A percentile compares a stretch with the other conserved stretches of the same genome.
These are phyloP conservation scores for Atrina japonica DNA, from an alignment of 2,888 invertebrate genomes.

Conservation along the genomic window DNA sequence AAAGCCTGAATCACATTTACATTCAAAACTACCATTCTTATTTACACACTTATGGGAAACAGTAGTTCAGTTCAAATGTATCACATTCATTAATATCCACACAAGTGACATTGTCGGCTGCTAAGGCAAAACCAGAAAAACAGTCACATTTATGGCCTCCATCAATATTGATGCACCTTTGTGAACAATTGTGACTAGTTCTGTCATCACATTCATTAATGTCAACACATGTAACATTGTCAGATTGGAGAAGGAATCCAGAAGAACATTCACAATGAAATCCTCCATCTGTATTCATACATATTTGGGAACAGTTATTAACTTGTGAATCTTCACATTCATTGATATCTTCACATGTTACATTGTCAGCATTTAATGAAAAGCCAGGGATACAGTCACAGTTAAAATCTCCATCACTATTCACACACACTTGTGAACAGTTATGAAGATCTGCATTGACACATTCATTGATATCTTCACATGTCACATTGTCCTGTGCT, in stretches of 20 bases:
- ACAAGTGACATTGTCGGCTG: too few relatives aligned
- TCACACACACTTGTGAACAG: slow-evolving; percentile 30
- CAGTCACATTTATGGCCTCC: slow-evolving; percentile 2
- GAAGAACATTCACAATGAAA: slow-evolving; percentile 22
- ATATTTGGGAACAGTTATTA: slow-evolving; percentile 18
- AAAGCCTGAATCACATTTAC: too few relatives aligned
- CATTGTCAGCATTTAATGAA: neutral
- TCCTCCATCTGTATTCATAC: slow-evolving; percentile 22
- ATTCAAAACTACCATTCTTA: too few relatives aligned
- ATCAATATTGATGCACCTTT: slow-evolving; percentile 5
- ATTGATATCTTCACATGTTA: slow-evolving; percentile 15
- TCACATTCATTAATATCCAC: too few relatives aligned
- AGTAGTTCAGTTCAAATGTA: too few relatives aligned
- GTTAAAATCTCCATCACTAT: slow-evolving; percentile 11
- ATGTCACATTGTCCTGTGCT: slow-evolving; percentile 1
- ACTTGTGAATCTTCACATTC: slow-evolving; percentile 6
- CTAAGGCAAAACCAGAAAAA: neutral
- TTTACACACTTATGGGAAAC: too few relatives aligned
- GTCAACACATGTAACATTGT: slow-evolving; percentile 11
- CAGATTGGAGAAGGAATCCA: neutral
- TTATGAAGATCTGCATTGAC: neutral
- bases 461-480: slow-evolving; percentile 33
- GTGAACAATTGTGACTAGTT: slow-evolving; percentile 15
- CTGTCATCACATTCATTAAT: slow-evolving; percentile 14
- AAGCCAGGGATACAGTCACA: slow-evolving; percentile 27